A percentile compares a stretch with the other conserved stretches of the same genome.
Conservation (phyloP, 2,888 invertebrate genomes). For the Drosophila neoperkinsi region DNA sequence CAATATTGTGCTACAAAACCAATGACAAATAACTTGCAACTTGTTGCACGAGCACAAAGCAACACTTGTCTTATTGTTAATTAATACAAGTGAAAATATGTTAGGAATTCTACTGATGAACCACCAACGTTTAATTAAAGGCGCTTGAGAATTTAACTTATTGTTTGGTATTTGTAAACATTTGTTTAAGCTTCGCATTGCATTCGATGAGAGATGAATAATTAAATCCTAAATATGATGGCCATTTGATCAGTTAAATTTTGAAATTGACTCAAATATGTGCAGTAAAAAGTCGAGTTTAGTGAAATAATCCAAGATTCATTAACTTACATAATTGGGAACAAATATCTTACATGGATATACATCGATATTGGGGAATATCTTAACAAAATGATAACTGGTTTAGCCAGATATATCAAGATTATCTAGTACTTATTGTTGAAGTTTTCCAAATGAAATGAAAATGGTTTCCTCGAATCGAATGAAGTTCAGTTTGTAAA, state of each 20-base stretch:
- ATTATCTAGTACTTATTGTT: background rate
- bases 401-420: background rate
- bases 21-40: constrained; percentile 40
- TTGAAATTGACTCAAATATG: background rate
- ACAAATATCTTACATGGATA: background rate
- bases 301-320: background rate
- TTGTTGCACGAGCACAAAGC: constrained; percentile 45
- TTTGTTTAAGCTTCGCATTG: background rate
- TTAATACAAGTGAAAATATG: constrained; percentile 9
- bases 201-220: background rate
- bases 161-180: background rate
- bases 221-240: background rate
- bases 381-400: too few relatives aligned
- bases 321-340: background rate
- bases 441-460: background rate
- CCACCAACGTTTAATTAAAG: background rate
- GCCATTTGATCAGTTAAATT: background rate
- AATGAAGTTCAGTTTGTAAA: background rate
- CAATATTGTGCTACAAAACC: constrained; percentile 23
- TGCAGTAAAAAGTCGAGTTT: background rate
- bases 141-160: background rate
- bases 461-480: background rate
- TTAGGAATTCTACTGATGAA: background rate
- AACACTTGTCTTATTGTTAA: constrained; percentile 14
- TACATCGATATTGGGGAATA: background rate